phyloP scores from a whole-genome alignment of 2,797 vertebrate genomes.

The Peromyscus melanophrys region DNA sequence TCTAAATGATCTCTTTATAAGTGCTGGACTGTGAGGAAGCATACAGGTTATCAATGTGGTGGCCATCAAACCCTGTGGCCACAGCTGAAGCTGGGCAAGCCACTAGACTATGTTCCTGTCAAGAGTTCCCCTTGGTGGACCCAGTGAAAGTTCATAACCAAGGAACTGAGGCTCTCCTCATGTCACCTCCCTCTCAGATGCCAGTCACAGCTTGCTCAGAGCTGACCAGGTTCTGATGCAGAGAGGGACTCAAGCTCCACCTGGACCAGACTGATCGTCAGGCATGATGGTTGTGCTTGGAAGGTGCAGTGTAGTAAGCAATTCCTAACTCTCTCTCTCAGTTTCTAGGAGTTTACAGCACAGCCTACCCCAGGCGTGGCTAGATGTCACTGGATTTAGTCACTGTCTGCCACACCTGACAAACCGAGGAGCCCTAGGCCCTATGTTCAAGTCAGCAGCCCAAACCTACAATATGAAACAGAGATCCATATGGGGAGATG shows the following conservation, averaged over 20 bases:
- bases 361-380: not conserved
- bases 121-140: not conserved
- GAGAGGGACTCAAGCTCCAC: conserved; percentile 73
- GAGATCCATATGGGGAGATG: not conserved
- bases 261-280: conserved; percentile 77
- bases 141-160: not conserved
- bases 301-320: not conserved
- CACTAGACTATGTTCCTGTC: conserved; percentile 66
- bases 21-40: not conserved
- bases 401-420: not conserved
- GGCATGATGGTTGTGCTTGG: not conserved
- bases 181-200: conserved; percentile 58
- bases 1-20: no score
- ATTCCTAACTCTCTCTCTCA: conserved; percentile 34
- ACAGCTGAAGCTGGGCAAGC: not conserved
- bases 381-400: not conserved
- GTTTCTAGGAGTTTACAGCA: conserved; percentile 48
- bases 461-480: not conserved
- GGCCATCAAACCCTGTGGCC: no score
- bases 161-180: not conserved
- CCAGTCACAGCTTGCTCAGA: not conserved
- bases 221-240: conserved; percentile 10
- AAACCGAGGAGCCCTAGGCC: accelerated
- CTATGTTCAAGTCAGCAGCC: not conserved
- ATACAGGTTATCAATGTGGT: no score